Conservation (phyloP, 2,797 vertebrate genomes). For the Platalea minor region DNA sequence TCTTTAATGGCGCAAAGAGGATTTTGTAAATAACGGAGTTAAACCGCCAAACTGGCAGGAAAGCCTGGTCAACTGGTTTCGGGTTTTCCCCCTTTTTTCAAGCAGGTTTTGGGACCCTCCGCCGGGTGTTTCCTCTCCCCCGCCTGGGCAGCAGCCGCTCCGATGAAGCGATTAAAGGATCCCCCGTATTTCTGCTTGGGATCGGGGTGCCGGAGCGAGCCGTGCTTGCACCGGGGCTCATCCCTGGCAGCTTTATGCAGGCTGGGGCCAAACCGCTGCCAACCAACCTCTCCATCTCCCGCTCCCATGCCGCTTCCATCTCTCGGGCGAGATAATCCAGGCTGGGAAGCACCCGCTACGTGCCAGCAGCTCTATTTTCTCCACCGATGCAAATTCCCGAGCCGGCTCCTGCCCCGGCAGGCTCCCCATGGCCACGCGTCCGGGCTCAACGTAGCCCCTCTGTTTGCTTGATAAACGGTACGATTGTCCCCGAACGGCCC, state of each 20-base stretch:
- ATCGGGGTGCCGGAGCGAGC: rapidly evolving
- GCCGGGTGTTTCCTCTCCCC: background rate
- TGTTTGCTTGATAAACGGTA: background rate
- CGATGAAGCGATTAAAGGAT: background rate
- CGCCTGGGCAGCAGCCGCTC: rapidly evolving
- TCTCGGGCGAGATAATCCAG: rapidly evolving
- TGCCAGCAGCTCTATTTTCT: background rate
- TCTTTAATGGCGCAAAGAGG: background rate
- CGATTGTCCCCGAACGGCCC: background rate
- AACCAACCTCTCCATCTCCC: background rate
- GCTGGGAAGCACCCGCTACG: rapidly evolving
- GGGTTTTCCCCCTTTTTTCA: background rate
- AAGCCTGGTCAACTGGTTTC: background rate
- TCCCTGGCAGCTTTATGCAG: background rate
- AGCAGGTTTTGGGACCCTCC: background rate
- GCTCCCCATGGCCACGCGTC: background rate
- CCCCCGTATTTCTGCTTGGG: rapidly evolving
- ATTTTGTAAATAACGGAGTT: background rate
- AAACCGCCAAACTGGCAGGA: background rate
- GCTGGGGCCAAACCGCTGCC: background rate
- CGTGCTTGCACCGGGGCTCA: rapidly evolving
- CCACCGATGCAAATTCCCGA: background rate
- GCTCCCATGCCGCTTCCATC: background rate
- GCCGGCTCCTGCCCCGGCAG: background rate
- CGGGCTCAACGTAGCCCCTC: background rate